Conservation (phyloP, 1,140 invertebrate species). For the Philotrypesis tridentata region DNA sequence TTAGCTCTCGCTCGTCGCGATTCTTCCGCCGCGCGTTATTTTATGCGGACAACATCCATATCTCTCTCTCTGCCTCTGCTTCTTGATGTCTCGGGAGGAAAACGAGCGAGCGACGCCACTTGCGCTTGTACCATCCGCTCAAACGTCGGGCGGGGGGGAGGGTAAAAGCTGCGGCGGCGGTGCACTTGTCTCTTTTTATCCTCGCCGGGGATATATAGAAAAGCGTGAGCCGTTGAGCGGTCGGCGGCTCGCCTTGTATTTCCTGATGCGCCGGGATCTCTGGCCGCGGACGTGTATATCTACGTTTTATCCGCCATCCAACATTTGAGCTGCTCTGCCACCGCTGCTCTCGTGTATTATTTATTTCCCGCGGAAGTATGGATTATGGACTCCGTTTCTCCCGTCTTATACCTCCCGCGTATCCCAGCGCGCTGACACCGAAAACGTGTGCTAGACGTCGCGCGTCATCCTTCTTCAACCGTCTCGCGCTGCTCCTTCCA, state of each 20-base stretch:
- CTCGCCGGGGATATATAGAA: conserved; percentile 6
- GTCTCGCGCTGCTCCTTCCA: neutral
- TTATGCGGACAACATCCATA: neutral
- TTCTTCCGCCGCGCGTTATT: neutral
- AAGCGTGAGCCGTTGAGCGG: conserved; percentile 27
- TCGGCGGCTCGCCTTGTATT: conserved; percentile 46
- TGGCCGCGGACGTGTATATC: conserved; percentile 26
- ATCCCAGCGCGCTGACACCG: conserved; percentile 20
- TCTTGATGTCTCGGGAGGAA: neutral
- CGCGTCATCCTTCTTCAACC: conserved; percentile 21
- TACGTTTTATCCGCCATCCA: conserved; percentile 58
- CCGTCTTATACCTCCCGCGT: conserved; percentile 36
- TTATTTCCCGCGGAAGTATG: conserved; percentile 64
- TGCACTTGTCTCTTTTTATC: neutral
- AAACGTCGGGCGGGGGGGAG: neutral
- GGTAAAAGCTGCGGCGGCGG: neutral
- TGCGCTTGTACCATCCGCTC: neutral
- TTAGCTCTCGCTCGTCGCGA: neutral
- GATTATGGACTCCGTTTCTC: conserved; percentile 61
- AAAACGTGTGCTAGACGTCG: neutral
- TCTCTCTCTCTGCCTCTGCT: neutral
- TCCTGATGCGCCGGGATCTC: conserved; percentile 12
- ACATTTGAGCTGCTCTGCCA: conserved; percentile 23
- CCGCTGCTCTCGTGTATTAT: conserved; percentile 62
- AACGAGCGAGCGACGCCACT: neutral